phyloP scores from a whole-genome alignment of 2,888 invertebrate genomes.

The Syrphus vitripennis region DNA sequence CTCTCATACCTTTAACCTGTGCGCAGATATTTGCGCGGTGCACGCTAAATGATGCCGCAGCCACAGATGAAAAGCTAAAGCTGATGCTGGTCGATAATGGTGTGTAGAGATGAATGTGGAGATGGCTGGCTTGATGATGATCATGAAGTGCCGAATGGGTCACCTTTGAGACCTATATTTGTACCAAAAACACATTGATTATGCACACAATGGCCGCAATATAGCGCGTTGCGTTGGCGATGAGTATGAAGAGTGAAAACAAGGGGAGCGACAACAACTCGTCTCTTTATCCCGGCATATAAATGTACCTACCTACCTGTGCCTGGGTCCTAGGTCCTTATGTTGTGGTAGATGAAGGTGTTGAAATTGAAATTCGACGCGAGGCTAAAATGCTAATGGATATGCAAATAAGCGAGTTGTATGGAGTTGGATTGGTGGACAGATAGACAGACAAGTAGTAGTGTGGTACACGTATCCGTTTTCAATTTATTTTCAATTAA shows the following conservation, averaged over 20 bases:
- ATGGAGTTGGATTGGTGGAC: conserved; percentile 57
- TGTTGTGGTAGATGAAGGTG: conserved; percentile 54
- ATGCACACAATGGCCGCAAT: conserved; percentile 51
- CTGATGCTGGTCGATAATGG: conserved; percentile 19
- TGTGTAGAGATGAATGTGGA: conserved; percentile 19
- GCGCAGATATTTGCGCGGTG: conserved; percentile 58
- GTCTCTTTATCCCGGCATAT: neutral
- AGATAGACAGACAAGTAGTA: conserved; percentile 49
- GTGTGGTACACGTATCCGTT: conserved; percentile 48
- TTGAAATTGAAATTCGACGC: conserved; percentile 69
- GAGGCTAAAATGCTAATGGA: conserved; percentile 70
- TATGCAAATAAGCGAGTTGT: conserved; percentile 66
- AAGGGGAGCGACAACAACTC: conserved; percentile 6
- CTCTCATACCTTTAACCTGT: conserved; percentile 71
- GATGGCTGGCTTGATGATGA: conserved; percentile 44
- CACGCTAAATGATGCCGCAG: conserved; percentile 49
- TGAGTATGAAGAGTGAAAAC: conserved; percentile 35
- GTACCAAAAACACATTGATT: conserved; percentile 56
- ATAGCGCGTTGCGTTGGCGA: neutral
- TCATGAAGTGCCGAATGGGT: conserved; percentile 67
- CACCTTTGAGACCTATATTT: conserved; percentile 68
- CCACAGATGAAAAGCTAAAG: neutral
- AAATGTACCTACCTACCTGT: neutral
- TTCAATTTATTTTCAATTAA: conserved; percentile 53
- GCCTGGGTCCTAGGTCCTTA: conserved; percentile 1